phyloP scores from a whole-genome alignment of 1,140 invertebrate genomes.

The Arctopsyche grandis region DNA sequence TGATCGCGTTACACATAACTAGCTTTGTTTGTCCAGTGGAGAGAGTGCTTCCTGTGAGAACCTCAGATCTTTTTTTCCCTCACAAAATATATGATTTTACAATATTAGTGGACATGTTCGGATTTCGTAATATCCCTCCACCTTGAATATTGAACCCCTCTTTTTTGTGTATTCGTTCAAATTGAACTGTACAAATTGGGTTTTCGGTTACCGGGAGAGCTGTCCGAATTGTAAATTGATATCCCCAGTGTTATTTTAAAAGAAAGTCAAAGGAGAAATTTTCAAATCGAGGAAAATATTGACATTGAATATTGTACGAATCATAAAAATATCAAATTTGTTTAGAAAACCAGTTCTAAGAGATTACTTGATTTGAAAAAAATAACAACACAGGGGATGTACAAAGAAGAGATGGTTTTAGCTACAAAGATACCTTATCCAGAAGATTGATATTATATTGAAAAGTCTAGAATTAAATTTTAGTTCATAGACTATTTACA shows the following conservation, averaged over 20 bases:
- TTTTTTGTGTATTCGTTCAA: constrained; percentile 43
- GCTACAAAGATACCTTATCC: too few relatives aligned
- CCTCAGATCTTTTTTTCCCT: constrained; percentile 9
- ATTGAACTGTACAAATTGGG: constrained; percentile 53
- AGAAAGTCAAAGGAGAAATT: too few relatives aligned
- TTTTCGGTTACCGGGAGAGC: constrained; percentile 43
- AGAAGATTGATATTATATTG: too few relatives aligned
- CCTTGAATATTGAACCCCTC: constrained; percentile 4
- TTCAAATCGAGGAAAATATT: constrained; percentile 5
- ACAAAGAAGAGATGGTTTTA: too few relatives aligned
- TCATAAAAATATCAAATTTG: background rate
- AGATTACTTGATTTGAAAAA: too few relatives aligned
- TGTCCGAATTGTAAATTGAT: constrained; percentile 35
- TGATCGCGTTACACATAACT: constrained; percentile 8
- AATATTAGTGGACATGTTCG: constrained; percentile 31
- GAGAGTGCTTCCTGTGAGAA: constrained; percentile 1
- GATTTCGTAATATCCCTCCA: constrained; percentile 32
- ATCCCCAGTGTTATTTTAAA: constrained; percentile 41
- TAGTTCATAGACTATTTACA: too few relatives aligned
- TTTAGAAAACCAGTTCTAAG: too few relatives aligned
- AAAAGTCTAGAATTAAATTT: too few relatives aligned
- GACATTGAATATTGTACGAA: background rate
- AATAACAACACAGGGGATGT: too few relatives aligned
- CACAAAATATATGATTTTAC: constrained; percentile 25
- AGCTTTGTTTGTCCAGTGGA: constrained; percentile 4